Conservation (phyloP, 2,113 vertebrate species). For the Delphinus delphis region DNA sequence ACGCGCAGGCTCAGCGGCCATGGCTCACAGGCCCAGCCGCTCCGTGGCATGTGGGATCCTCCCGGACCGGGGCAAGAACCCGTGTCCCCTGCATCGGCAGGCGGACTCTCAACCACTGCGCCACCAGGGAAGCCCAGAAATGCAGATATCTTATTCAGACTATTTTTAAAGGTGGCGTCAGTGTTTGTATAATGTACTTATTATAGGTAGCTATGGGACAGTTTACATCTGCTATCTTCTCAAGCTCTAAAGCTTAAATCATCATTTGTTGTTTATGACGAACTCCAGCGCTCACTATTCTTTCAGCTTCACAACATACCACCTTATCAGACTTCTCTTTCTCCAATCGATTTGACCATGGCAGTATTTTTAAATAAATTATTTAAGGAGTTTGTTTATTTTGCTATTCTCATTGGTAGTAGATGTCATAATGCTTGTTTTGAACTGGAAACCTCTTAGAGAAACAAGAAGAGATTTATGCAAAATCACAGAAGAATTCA, state of each 20-base stretch:
- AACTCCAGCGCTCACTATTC: background rate
- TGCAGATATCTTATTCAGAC: background rate
- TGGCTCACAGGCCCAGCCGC: too few relatives aligned
- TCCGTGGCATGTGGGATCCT: too few relatives aligned
- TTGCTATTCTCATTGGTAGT: slow-evolving; percentile 12
- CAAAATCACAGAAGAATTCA: slow-evolving; percentile 38
- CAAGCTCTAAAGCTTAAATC: background rate
- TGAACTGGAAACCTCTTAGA: slow-evolving; percentile 19
- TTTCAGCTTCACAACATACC: background rate
- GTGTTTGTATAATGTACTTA: background rate
- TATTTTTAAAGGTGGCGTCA: slow-evolving; percentile 17
- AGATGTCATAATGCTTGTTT: background rate
- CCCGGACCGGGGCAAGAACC: too few relatives aligned
- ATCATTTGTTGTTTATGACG: background rate
- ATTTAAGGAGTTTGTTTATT: background rate
- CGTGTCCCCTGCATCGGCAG: too few relatives aligned
- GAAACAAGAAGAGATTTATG: slow-evolving; percentile 34
- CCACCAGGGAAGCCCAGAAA: background rate
- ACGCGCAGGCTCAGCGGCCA: too few relatives aligned
- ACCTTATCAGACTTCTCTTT: slow-evolving; percentile 13
- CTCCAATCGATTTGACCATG: slow-evolving; percentile 1
- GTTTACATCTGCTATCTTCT: slow-evolving; percentile 6
- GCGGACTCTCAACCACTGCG: too few relatives aligned
- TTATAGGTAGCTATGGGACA: background rate
- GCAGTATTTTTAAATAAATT: slow-evolving; percentile 6